These are phyloP conservation scores for Diacarnus erythraeanus DNA, from an alignment of 37 sponge, comb jelly and placozoan species.

Conservation along the genomic window DNA sequence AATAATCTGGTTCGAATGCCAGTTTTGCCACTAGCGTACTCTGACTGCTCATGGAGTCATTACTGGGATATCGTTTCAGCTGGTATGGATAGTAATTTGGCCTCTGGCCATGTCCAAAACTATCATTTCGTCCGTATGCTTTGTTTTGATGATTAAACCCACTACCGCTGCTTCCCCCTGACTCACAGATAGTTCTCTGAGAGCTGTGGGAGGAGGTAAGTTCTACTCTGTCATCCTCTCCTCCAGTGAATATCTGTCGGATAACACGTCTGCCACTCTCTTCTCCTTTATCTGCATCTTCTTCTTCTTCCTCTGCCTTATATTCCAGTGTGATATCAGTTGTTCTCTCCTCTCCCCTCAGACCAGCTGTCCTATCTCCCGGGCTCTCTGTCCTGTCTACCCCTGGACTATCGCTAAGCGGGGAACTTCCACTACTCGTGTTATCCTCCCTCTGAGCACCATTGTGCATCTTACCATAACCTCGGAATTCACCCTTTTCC, in stretches of 20 bases:
- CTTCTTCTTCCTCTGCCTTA: not conserved
- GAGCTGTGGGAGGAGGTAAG: not conserved
- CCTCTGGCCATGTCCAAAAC: constrained; percentile 3
- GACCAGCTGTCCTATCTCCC: not conserved
- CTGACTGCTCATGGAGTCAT: constrained; percentile 41
- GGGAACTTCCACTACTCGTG: not conserved
- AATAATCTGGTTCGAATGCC: constrained; percentile 4
- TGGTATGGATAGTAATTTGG: constrained; percentile 1
- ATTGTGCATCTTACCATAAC: not conserved
- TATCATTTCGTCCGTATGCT: constrained; percentile 32
- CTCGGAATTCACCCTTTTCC: not conserved
- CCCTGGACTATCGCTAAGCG: not conserved
- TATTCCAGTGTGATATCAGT: not conserved
- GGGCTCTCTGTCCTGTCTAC: not conserved
- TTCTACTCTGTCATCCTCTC: not conserved
- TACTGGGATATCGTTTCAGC: constrained; percentile 20
- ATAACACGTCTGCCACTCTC: not conserved
- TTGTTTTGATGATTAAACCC: not conserved
- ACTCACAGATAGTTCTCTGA: not conserved
- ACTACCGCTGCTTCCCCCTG: not conserved
- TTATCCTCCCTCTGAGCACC: constrained; percentile 9
- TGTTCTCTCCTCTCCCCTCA: not conserved
- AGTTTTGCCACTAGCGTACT: constrained; percentile 20
- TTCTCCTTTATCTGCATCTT: not conserved
- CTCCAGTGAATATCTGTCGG: not conserved